These are phyloP conservation scores for Calliopsis andreniformis DNA, from an alignment of 1,140 invertebrate genomes.

Conservation along the genomic window DNA sequence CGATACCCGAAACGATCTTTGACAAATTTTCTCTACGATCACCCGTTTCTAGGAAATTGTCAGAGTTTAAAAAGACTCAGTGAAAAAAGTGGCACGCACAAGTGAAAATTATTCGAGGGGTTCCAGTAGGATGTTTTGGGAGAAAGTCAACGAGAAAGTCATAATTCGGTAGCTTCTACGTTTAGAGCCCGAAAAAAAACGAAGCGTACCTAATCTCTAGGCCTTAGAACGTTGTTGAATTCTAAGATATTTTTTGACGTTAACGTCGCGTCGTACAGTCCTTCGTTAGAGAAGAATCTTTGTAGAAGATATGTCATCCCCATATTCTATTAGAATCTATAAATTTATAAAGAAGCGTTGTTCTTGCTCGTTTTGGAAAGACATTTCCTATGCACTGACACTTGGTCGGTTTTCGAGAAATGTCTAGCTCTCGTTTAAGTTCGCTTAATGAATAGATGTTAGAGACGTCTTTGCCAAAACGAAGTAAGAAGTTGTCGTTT, in stretches of 20 bases:
- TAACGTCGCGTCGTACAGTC: conserved; percentile 35
- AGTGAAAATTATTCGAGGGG: too few species aligned
- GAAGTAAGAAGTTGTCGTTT: too few species aligned
- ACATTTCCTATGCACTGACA: too few species aligned
- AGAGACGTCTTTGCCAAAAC: too few species aligned
- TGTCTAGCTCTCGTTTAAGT: too few species aligned
- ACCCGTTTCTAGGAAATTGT: too few species aligned
- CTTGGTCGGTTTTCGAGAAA: neutral
- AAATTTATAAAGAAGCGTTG: neutral
- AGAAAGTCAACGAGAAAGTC: conserved; percentile 66
- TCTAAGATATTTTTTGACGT: conserved; percentile 56
- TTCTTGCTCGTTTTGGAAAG: neutral
- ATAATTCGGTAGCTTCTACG: conserved; percentile 60
- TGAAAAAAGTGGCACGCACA: too few species aligned
- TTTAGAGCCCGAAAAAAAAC: conserved; percentile 48
- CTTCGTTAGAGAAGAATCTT: conserved; percentile 12
- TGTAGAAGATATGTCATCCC: neutral
- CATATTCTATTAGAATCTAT: conserved; percentile 2
- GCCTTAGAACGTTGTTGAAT: conserved; percentile 67
- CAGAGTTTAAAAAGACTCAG: too few species aligned
- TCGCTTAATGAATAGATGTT: too few species aligned
- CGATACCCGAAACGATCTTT: neutral
- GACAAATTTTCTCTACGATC: neutral
- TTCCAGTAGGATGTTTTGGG: too few species aligned
- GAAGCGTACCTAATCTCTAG: conserved; percentile 67